A percentile compares a stretch with the other conserved stretches of the same genome.
Evolutionary conservation across 2,888 invertebrate species (phyloP).

Genomic region (Azorinus chamasolen): DNA sequence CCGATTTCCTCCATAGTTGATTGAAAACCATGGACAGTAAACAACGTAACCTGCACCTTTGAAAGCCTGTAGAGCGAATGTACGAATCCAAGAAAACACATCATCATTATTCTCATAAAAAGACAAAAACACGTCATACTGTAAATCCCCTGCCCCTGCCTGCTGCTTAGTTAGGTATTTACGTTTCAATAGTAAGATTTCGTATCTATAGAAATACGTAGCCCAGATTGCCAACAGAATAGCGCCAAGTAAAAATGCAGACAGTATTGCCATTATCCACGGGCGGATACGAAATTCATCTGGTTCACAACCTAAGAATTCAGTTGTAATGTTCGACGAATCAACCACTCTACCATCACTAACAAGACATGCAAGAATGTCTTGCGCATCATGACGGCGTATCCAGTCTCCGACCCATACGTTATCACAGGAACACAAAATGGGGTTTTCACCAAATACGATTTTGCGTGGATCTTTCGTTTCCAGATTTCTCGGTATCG

Average conservation of each 20-base stretch:
- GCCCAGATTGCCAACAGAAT: background rate
- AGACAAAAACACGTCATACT: slow-evolving; percentile 13
- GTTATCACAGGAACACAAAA: slow-evolving; percentile 37
- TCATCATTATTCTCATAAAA: slow-evolving; percentile 24
- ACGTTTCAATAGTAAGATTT: slow-evolving; percentile 1
- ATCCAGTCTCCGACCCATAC: slow-evolving; percentile 48
- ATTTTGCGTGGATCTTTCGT: slow-evolving; percentile 20
- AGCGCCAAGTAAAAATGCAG: no score
- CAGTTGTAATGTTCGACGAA: background rate
- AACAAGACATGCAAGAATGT: slow-evolving; percentile 10
- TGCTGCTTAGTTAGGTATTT: no score
- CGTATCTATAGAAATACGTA: background rate
- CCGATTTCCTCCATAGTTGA: background rate
- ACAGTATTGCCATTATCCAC: background rate
- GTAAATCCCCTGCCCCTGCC: background rate
- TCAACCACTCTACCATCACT: background rate
- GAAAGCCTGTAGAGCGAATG: background rate
- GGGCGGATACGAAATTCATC: background rate
- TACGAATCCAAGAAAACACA: background rate
- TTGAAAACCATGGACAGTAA: slow-evolving; percentile 4
- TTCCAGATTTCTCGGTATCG: slow-evolving; percentile 7
- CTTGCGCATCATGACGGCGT: slow-evolving; percentile 15
- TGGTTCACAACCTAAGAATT: background rate
- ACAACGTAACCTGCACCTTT: background rate
- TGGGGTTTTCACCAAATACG: slow-evolving; percentile 22